Evolutionary conservation across 2,797 vertebrate species (phyloP).

Genomic region (Macropodus opercularis): DNA sequence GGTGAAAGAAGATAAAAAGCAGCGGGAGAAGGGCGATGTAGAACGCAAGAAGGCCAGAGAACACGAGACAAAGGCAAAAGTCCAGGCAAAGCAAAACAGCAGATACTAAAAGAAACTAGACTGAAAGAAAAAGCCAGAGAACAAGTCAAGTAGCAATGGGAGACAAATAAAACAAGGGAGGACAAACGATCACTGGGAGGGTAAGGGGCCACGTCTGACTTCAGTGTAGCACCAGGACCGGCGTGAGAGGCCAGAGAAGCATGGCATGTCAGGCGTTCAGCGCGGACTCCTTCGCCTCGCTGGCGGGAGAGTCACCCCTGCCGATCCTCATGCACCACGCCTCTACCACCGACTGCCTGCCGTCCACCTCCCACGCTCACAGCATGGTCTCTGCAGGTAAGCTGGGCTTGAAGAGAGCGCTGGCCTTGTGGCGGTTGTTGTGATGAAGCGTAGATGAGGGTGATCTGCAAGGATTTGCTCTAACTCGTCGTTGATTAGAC

Average conservation of each 20-base stretch:
- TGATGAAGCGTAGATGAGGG: background rate
- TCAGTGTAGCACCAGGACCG: background rate
- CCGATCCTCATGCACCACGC: slow-evolving; percentile 96
- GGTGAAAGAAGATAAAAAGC: slow-evolving; percentile 14
- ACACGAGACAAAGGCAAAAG: slow-evolving; percentile 8
- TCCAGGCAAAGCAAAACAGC: background rate
- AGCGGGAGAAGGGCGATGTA: slow-evolving; percentile 7
- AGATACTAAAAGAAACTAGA: background rate
- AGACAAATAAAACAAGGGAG: slow-evolving; percentile 10
- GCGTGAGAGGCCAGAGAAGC: slow-evolving; percentile 41
- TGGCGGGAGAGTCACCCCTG: slow-evolving; percentile 88
- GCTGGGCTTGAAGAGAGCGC: background rate
- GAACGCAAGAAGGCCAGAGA: slow-evolving; percentile 15
- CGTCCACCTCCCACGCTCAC: slow-evolving; percentile 88
- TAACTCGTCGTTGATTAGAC: background rate
- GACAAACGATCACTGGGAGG: slow-evolving; percentile 2
- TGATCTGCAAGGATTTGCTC: background rate
- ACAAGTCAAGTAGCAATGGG: slow-evolving; percentile 21
- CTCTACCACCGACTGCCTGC: slow-evolving; percentile 88
- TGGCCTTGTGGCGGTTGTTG: background rate
- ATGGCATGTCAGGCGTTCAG: slow-evolving; percentile 95
- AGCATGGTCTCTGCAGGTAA: slow-evolving; percentile 91
- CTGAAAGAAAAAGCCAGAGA: slow-evolving; percentile 3
- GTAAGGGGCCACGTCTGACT: slow-evolving; percentile 7
- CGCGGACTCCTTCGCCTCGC: slow-evolving; percentile 87